Evolutionary conservation across 2,888 invertebrate genomes (phyloP).

Genomic region (Petrolisthes cinctipes): DNA sequence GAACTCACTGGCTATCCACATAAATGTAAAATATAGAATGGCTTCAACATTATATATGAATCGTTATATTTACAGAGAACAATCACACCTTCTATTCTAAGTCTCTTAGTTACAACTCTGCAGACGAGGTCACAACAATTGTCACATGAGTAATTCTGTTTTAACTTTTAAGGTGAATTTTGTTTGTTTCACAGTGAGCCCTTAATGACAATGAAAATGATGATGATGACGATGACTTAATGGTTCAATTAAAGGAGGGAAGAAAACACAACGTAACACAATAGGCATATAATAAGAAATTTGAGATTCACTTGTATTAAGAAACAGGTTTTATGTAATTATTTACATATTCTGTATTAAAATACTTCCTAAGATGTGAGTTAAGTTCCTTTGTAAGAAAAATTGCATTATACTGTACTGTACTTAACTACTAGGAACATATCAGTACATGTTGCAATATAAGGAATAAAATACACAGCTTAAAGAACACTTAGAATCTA

Average conservation of each 20-base stretch:
- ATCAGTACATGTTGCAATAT: not conserved
- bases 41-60: no score
- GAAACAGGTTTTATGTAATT: slow-evolving; percentile 26
- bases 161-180: no score
- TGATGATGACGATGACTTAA: no score
- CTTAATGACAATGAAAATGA: no score
- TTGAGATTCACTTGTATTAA: slow-evolving; percentile 44
- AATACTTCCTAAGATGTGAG: slow-evolving; percentile 36
- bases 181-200: no score
- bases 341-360: slow-evolving; percentile 35
- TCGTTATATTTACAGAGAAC: no score
- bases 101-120: no score
- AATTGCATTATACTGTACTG: not conserved
- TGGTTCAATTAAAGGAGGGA: not conserved
- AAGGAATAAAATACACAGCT: slow-evolving; percentile 3
- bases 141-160: no score
- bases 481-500: slow-evolving; percentile 13
- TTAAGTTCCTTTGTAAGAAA: slow-evolving; percentile 11
- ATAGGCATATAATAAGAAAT: slow-evolving; percentile 49
- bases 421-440: slow-evolving; percentile 19
- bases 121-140: no score
- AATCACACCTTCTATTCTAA: no score
- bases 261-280: slow-evolving; percentile 23
- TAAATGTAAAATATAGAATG: no score
- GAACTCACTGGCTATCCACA: no score